These are phyloP conservation scores for Rhabdomys pumilio DNA, from an alignment of 2,797 vertebrate genomes.

Conservation along the genomic window DNA sequence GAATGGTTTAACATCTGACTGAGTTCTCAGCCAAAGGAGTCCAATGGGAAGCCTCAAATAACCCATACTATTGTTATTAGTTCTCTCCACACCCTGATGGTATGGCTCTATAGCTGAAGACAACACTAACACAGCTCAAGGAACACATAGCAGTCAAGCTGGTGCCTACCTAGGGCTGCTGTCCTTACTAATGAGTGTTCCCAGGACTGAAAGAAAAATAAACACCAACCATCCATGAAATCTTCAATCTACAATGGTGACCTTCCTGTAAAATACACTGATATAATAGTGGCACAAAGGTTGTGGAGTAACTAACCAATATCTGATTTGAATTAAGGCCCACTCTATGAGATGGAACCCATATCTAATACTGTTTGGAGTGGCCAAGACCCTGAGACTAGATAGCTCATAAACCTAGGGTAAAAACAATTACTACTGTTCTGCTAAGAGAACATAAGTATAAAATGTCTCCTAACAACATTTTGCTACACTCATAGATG, in stretches of 20 bases:
- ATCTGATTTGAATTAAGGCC: background rate
- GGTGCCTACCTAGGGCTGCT: background rate
- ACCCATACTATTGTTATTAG: background rate
- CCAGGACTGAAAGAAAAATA: background rate
- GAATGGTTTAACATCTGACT: background rate
- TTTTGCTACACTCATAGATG: background rate
- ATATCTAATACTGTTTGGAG: background rate
- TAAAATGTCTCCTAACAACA: background rate
- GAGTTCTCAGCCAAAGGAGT: background rate
- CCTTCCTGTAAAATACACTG: background rate
- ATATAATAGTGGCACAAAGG: background rate
- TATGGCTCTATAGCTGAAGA: background rate
- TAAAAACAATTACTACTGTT: background rate
- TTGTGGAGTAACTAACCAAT: background rate
- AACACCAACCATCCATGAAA: background rate
- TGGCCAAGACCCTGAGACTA: background rate
- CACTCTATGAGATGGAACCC: background rate
- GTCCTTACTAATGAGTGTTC: background rate
- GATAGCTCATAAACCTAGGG: background rate
- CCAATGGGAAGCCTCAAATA: background rate
- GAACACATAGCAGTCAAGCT: background rate
- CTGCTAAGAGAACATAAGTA: background rate
- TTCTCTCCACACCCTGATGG: background rate
- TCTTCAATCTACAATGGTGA: background rate
- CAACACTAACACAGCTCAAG: background rate